Evolutionary conservation across 2,113 vertebrate genomes (phyloP), one percentile per base, ranked within the genome.

Genomic region (Zapus hudsonius): DNA sequence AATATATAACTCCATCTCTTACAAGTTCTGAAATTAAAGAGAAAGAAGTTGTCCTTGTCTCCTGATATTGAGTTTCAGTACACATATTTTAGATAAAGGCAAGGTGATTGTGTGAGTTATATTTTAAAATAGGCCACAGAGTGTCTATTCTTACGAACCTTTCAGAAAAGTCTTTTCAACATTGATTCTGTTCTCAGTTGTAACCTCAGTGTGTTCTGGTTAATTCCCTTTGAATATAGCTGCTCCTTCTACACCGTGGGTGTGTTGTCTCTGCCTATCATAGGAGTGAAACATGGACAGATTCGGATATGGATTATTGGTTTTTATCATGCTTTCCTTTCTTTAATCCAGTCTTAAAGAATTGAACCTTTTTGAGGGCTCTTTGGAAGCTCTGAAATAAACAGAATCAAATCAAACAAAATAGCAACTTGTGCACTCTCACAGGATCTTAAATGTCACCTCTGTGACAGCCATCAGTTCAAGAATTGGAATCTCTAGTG

Each of bases 61-160:
- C 61, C 74, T 76, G 59, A 67, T 42, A 9, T 64, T 69, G 40
- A 52, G 40, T 70, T 94, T 70, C 64, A 42, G 38, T 52, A 23
- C 8, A 27, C n/a, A 7, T 4, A 25, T 82, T 87, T 74, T 79
- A 76, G 22, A 69, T 9, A 31, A 7, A 61, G 13, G 44, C 6
- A 79, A 42, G 20, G 44, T 55, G 64, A 84, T 67, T 44, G 19
- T 66, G 20, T 82, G 74, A 64, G 76, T 74, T 78, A 27, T 81
- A 36, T 90, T 96, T 92, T 70, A 90, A 94, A 88, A 38, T 67
- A 75, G 10, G n/a, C 84, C 42, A 33, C 13, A 72, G 44, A 63
- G 0, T 72, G 27, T 85, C 33, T 91, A 16, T 80, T 95, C 38
- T 86, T 80, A 70, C 42, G 76, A 76, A 52, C 42, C 66, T 91